These are phyloP conservation scores for Megalurothrips usitatus DNA, from an alignment of 2,888 invertebrate species.

Conservation along the genomic window DNA sequence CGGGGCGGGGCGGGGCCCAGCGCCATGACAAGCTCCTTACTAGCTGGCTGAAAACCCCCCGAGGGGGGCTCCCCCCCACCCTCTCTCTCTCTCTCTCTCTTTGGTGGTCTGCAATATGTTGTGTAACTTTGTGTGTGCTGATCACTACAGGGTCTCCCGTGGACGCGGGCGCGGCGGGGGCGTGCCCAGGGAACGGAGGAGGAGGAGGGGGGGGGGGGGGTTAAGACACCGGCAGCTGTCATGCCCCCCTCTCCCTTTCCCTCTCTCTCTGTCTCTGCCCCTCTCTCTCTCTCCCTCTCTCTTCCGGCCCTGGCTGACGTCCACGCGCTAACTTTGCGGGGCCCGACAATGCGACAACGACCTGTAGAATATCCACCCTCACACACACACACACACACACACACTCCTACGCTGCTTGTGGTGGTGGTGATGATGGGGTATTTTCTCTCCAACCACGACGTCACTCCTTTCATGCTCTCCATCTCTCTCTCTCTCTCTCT, in stretches of 20 bases:
- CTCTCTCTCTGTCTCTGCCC: background rate
- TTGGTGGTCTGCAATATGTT: slow-evolving; percentile 16
- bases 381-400: too few species aligned
- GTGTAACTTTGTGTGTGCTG: slow-evolving; percentile 13
- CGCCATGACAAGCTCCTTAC: slow-evolving; percentile 17
- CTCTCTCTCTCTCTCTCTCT: background rate
- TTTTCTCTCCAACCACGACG: too few species aligned
- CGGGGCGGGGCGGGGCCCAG: background rate
- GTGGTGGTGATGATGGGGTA: too few species aligned
- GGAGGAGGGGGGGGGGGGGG: background rate
- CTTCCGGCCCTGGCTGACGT: background rate
- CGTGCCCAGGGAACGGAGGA: background rate
- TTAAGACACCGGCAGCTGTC: background rate
- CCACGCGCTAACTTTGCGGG: too few species aligned
- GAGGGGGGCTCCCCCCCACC: background rate
- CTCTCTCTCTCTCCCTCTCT: background rate
- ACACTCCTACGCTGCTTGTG: too few species aligned
- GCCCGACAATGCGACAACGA: too few species aligned
- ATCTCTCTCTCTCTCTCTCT: too few species aligned
- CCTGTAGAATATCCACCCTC: too few species aligned
- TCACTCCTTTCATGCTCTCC: too few species aligned
- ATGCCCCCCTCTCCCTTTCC: background rate
- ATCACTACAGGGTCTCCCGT: background rate
- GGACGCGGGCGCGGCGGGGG: background rate
- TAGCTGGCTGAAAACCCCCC: background rate